Evolutionary conservation across 2,888 invertebrate genomes (phyloP), one percentile per base, ranked within the genome.

Genomic region (Megastigmus dorsalis): DNA sequence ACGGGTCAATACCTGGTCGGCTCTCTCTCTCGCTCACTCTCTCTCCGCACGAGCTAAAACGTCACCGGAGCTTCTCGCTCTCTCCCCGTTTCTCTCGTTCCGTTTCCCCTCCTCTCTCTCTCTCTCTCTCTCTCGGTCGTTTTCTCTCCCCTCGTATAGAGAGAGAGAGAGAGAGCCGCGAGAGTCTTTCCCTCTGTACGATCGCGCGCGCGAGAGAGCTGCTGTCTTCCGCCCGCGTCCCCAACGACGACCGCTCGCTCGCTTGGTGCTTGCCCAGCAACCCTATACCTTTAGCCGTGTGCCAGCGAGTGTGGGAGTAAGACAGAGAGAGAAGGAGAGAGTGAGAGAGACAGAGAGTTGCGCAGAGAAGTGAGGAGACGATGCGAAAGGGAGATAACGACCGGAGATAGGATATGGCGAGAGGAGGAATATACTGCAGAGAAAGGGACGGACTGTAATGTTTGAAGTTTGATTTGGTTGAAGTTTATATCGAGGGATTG

Each of bases 1-100:
- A 86, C 88, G 87, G 88, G 88, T 88, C 88, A 87, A 88, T 88
- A 88, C 86, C 87, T 85, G 83, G 81, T 80, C 41, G 75, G 82
- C 78, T 80, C 79, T 77, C 60, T 75, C 72, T 72, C 71, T 76
- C 52, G 75, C 77, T 77, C 74, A 71, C 74, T 73, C 78, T 72
- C 79, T 78, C 78, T 78, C 80, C 79, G 75, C 76, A 78, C 23
- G 30, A 26, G 38, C n/a, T 41, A 36, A 63, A 65, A 52, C 67
- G 79, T 77, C 76, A 62, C 52, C 60, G 52, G 67, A 68, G 60
- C 50, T 23, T 59, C 68, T 48, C 68, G 60, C 77, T 76, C 77
- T 74, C 76, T 48, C 73, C 73, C 69, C 78, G 74, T 65, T 71
- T 74, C 79, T 65, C 79, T 76, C 76, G 63, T 55, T 77, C 77